Base-by-base conservation (phyloP, 2,888 invertebrate genomes). In the Tryphoninae sp. region DNA sequence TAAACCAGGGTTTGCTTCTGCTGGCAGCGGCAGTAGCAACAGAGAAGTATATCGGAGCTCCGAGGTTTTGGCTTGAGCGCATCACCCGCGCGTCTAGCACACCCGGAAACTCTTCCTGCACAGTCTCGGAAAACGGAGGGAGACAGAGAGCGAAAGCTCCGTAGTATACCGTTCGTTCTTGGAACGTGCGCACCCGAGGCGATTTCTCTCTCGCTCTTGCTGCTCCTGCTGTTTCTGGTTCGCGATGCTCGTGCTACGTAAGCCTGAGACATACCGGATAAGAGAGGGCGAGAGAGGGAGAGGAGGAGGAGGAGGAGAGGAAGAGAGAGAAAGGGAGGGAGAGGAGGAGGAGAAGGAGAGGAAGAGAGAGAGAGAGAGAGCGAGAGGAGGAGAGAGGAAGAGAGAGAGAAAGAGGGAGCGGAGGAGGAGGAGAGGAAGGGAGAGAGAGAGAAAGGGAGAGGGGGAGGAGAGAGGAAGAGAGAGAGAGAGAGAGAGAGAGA, bases 191-290 rank as follows among this genome's bases (percentile, higher is more conserved):
- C 76, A 79, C 79, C 68, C 64, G 51, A 49, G 69, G 64, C 79
- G 68, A 67, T 81, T 79, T 76, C 74, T 68, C 71, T 62, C 64
- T 69, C 59, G 51, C 65, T 72, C 53, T 42, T 13, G 19, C 62
- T 62, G 33, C 53, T 53, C 2, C 72, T 23, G 77, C 71, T 67
- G 45, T 51, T 19, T 51, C 53, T 59, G 33, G 19, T 53, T 67
- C 61, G 55, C 22, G 69, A 71, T 76, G 73, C 79, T 82, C 62
- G 82, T 73, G 79, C 79, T 76, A 76, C 76, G 79, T 81, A 81
- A 79, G 82, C 82, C 68, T 72, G 79, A 79, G 79, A 82, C 79
- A 69, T 42, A 64, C 76, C 76, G 75, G 71, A 75, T 78, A 78
- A 75, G 81, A 75, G 67, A 71, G 42, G n/a, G n/a, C n/a, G n/a